Base-by-base conservation (phyloP, 2,113 vertebrate genomes). In the Centropus bengalensis region DNA sequence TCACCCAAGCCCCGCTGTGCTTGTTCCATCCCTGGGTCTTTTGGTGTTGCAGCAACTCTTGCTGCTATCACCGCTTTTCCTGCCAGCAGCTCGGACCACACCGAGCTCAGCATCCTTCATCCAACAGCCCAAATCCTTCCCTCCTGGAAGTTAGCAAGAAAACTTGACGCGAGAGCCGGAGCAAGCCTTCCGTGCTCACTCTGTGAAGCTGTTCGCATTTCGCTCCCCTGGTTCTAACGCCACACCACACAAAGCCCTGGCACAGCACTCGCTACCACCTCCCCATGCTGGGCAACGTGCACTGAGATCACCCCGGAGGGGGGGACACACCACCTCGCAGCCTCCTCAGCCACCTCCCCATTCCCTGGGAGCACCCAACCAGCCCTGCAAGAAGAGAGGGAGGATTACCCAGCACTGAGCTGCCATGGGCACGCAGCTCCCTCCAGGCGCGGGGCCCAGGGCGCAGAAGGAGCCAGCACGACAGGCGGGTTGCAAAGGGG, bases 1-100 rank as follows among this genome's bases (percentile, higher is more conserved):
- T 54, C 55, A 58, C 51, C 36, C 2, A 9, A 74, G 47, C 24
- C 49, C 30, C 26, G 17, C 14, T 2, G 7, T 30, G 40, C 26
- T 10, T 1, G 24, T n/a, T 60, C 51, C 5, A 2, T 19, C 59
- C 55, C 45, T 7, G 24, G 7, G 49, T 0, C 0, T n/a, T 75
- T 19, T 1, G 6, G 17, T 9, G 3, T 23, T 0, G 3, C 28
- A 4, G 22, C 30, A 63, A 6, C 40, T 89, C 63, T 42, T 40
- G 40, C 21, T 18, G 38, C 45, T 22, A 28, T 12, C 82, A 33
- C 38, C 33, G 12, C 8, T 9, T 69, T 38, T 38, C 42, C 24
- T 27, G 51, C 70, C 70, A 10, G 51, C 26, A n/a, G 30, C 62
- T 86, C 69, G 42, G 64, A 47, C 22, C 3, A 0, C 3, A 5